phyloP scores from a whole-genome alignment of 2,113 vertebrate genomes.

The Cavia porcellus region DNA sequence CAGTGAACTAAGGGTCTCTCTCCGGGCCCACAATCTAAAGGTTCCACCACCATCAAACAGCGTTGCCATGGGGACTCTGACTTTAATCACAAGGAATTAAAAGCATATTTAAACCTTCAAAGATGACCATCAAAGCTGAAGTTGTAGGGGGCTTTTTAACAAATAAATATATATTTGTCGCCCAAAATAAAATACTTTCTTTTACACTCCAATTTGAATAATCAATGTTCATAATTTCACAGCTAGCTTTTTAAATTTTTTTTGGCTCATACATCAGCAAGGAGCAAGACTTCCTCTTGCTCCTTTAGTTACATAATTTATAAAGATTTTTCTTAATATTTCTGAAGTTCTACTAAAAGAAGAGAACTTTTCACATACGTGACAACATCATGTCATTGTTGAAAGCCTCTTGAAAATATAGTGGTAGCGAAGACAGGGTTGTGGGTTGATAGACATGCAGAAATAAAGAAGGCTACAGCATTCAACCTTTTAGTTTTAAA shows the following conservation, averaged over 20 bases:
- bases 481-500: not conserved
- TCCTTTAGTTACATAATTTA: not conserved
- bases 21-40: not conserved
- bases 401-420: constrained; percentile 7
- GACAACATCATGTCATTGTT: not conserved
- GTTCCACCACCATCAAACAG: not conserved
- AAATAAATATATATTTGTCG: not conserved
- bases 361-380: not conserved
- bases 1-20: not conserved
- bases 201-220: not conserved
- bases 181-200: not conserved
- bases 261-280: not conserved
- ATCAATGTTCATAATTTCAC: not conserved
- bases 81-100: not conserved
- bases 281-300: not conserved
- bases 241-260: not conserved
- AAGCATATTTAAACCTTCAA: not conserved
- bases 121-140: not conserved
- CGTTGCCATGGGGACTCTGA: not conserved
- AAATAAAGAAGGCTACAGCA: not conserved
- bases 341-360: not conserved
- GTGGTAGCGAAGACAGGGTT: not conserved
- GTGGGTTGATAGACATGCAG: not conserved
- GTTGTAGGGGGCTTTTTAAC: not conserved
- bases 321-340: constrained; percentile 28